Conservation (phyloP, 2,113 vertebrate genomes). For the Cynoglossus semilaevis region DNA sequence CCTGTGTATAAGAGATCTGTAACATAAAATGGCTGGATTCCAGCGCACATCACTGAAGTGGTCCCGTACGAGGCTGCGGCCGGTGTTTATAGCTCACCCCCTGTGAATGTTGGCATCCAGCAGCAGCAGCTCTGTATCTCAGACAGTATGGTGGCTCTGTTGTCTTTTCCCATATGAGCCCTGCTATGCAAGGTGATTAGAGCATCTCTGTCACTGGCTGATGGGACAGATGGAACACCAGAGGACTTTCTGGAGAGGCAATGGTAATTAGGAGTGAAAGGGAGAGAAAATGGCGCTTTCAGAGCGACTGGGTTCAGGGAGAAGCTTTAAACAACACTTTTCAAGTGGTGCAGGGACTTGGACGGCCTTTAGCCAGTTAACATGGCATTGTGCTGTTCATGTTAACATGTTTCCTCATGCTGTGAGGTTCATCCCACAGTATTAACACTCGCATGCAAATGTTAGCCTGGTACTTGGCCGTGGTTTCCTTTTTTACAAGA, state of each 20-base stretch:
- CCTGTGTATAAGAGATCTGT: conserved; percentile 64
- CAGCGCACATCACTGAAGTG: conserved; percentile 67
- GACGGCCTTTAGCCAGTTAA: conserved; percentile 67
- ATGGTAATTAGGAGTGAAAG: conserved; percentile 78
- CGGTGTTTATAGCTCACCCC: conserved; percentile 73
- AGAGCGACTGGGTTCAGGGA: conserved; percentile 69
- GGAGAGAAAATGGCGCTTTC: conserved; percentile 67
- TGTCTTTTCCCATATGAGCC: conserved; percentile 71
- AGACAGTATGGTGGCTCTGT: conserved; percentile 66
- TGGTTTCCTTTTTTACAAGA: neutral
- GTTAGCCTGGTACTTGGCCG: neutral
- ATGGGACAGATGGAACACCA: conserved; percentile 80
- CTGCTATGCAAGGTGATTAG: conserved; percentile 76
- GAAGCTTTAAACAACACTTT: conserved; percentile 67
- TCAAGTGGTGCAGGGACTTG: conserved; percentile 59
- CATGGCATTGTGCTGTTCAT: conserved; percentile 67
- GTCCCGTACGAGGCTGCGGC: conserved; percentile 68
- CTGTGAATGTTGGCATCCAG: conserved; percentile 67
- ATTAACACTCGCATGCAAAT: conserved; percentile 14
- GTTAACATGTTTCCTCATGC: conserved; percentile 64
- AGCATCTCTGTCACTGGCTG: conserved; percentile 67
- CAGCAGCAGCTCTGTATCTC: conserved; percentile 55
- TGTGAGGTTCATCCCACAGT: conserved; percentile 44
- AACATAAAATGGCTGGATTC: conserved; percentile 72
- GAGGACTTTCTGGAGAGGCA: conserved; percentile 75